Evolutionary conservation across 2,113 vertebrate genomes (phyloP).

Genomic region (Pontoporia blainvillei): DNA sequence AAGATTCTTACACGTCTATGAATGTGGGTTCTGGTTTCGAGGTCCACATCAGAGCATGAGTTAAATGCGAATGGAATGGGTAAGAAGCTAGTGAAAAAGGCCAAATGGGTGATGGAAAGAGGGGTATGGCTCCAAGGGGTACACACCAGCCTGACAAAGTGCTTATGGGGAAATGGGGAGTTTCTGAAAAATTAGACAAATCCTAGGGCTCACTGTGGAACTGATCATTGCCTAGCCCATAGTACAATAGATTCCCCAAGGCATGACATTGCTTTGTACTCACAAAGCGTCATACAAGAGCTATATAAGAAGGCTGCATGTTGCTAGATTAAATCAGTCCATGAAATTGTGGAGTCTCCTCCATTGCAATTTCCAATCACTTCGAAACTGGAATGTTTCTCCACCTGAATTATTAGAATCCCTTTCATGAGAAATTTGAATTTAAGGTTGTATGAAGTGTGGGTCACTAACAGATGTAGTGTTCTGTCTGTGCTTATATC

Average conservation of each 20-base stretch:
- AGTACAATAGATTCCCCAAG: not conserved
- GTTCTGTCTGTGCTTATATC: not conserved
- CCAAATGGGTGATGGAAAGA: not conserved
- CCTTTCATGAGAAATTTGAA: not conserved
- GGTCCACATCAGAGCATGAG: not conserved
- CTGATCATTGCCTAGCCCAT: too few species aligned
- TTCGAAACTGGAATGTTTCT: not conserved
- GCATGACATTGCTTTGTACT: not conserved
- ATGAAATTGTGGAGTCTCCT: not conserved
- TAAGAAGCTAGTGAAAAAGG: not conserved
- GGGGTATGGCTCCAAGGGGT: not conserved
- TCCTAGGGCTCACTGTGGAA: not conserved
- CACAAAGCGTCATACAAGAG: not conserved
- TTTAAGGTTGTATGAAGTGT: not conserved
- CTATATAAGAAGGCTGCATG: accelerated
- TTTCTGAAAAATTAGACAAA: not conserved
- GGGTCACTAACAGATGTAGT: not conserved
- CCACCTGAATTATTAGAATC: not conserved
- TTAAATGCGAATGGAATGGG: not conserved
- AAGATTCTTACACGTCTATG: too few species aligned
- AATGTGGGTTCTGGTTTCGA: not conserved
- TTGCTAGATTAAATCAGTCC: not conserved
- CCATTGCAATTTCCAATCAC: not conserved
- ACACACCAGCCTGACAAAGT: not conserved
- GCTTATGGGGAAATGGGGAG: not conserved